Conservation (phyloP, 2,113 vertebrate species). For the Rhizomys pruinosus region DNA sequence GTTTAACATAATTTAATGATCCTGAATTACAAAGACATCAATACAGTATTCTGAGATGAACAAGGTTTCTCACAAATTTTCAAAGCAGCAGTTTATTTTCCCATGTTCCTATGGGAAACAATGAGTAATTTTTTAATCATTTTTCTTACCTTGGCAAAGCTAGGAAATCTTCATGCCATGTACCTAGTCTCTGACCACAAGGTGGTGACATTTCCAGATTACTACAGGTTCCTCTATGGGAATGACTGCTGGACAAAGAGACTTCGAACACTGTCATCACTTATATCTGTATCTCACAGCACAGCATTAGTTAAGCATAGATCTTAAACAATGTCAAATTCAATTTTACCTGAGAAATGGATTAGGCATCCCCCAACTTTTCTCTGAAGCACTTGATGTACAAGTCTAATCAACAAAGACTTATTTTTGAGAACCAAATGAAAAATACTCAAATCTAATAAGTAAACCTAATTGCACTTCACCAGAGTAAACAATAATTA, state of each 20-base stretch:
- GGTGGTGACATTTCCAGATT: background rate
- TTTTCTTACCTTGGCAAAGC: too few relatives aligned
- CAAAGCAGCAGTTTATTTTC: background rate
- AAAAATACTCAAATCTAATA: background rate
- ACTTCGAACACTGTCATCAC: background rate
- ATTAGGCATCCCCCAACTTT: background rate
- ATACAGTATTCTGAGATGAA: too few relatives aligned
- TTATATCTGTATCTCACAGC: background rate
- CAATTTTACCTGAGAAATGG: conserved; percentile 1
- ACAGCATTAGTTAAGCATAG: background rate
- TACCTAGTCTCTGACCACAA: background rate
- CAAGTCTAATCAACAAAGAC: conserved; percentile 17
- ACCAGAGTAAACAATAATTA: background rate
- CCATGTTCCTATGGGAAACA: background rate
- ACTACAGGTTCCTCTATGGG: background rate
- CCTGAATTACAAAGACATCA: background rate
- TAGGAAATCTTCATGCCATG: too few relatives aligned
- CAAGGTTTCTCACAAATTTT: background rate
- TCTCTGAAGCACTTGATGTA: conserved; percentile 7
- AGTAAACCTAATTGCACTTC: background rate
- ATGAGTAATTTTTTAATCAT: background rate
- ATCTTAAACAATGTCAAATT: background rate
- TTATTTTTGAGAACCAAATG: background rate
- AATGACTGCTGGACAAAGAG: background rate
- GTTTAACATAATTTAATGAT: background rate